Base-by-base conservation (phyloP, 2,113 vertebrate species). In the Telmatochromis sp. region DNA sequence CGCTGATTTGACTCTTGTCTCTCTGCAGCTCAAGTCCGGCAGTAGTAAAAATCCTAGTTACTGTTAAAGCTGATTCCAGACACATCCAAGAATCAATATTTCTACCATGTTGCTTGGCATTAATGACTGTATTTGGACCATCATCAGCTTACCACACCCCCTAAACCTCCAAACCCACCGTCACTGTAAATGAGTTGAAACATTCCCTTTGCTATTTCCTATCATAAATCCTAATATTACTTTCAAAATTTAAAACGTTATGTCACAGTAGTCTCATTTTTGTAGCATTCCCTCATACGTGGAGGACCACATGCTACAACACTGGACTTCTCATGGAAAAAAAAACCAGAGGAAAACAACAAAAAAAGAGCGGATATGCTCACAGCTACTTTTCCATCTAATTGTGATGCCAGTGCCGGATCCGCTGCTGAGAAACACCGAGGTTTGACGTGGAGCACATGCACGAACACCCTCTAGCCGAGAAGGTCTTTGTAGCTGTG, bases 361-460 rank as follows among this genome's bases (percentile, higher is more conserved):
- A 73, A 47, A 17, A 28, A 85, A 28, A 80, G 33, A 37, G 15
- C 60, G 23, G 26, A 80, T 21, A 33, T 8, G 60, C 21, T 58
- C 85, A 26, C 49, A 86, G 85, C 35, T 33, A 58, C 73, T 78
- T 78, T 51, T 78, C 47, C 37, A 65, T 87, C 49, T 70, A 33
- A 80, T 54, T 82, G 51, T 73, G 75, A 82, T 81, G 49, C 37
- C 54, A n/a, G 58, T 85, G 49, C 55, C 63, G 19, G 6, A 83
- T 73, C 37, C 55, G 60, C 70, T 19, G 51, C 45, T 79, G 53
- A 85, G 51, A 68, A 37, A 33, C 40, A 58, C 60, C 11, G 54
- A 58, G 26, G 63, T 89, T 85, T 92, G 88, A 93, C 90, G 53
- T 35, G 81, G 31, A 17, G 58, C 90, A 90, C 88, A 92, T 90